phyloP scores from a whole-genome alignment of 2,113 vertebrate genomes.

The Tragelaphus strepsiceros region DNA sequence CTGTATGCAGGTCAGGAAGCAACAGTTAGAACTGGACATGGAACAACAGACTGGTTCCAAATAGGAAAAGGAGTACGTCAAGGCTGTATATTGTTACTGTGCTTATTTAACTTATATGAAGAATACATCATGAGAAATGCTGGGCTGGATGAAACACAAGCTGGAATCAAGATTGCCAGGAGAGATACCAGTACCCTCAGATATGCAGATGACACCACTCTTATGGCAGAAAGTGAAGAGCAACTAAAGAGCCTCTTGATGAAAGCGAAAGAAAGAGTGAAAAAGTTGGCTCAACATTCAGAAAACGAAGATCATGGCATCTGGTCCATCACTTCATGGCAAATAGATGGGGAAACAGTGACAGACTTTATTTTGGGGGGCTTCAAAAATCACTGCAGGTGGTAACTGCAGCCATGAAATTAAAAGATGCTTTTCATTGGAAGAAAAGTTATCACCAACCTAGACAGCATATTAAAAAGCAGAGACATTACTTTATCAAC shows the following conservation, averaged over 20 bases:
- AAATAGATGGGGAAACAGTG: background rate
- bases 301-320: background rate
- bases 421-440: background rate
- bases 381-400: background rate
- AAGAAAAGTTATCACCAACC: background rate
- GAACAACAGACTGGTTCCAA: background rate
- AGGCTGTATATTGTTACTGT: background rate
- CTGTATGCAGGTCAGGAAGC: background rate
- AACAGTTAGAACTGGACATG: background rate
- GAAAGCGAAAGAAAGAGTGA: background rate
- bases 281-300: background rate
- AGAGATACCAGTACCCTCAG: background rate
- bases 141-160: background rate
- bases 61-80: background rate
- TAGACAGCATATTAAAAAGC: background rate
- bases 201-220: background rate
- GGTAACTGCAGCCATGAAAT: background rate
- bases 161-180: background rate
- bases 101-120: background rate
- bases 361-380: background rate
- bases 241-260: background rate
- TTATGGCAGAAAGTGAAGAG: background rate
- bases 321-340: background rate
- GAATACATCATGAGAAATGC: background rate
- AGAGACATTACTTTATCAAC: background rate